Conservation (phyloP, 2,888 invertebrate species). For the Euspilapteryx auroguttella region DNA sequence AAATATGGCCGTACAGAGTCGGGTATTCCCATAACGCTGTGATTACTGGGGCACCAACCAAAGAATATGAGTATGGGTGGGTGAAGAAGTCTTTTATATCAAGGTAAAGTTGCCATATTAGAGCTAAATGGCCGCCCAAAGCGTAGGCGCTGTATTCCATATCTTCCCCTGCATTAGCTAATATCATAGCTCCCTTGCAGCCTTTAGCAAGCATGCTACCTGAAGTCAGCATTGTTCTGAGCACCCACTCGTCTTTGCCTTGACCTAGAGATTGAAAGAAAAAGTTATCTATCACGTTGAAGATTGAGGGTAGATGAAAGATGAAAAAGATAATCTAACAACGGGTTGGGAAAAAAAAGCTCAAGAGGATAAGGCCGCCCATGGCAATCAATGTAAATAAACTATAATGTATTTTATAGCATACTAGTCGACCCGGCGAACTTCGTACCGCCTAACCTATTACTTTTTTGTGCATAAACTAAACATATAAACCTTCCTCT, state of each 20-base stretch:
- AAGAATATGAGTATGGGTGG: conserved; percentile 37
- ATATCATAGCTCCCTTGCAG: conserved; percentile 44
- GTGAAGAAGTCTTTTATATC: conserved; percentile 46
- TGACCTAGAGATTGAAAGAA: no score
- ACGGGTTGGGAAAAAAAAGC: no score
- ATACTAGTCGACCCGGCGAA: no score
- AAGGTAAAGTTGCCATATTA: conserved; percentile 44
- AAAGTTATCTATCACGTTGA: no score
- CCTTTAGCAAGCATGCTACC: conserved; percentile 46
- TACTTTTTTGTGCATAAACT: no score
- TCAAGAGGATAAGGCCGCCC: no score
- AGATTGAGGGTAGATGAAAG: no score
- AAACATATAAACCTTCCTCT: no score
- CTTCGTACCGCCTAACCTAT: no score
- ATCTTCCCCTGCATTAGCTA: conserved; percentile 21
- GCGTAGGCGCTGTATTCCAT: conserved; percentile 34
- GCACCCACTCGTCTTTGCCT: conserved; percentile 38
- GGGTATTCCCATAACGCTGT: conserved; percentile 47
- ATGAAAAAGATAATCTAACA: no score
- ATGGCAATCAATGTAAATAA: no score
- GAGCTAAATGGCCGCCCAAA: conserved; percentile 38
- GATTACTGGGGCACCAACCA: conserved; percentile 37
- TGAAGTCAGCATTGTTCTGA: conserved; percentile 38
- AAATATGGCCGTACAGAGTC: conserved; percentile 29
- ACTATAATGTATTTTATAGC: no score